phyloP scores from a whole-genome alignment of 2,888 invertebrate species.

The Neria commutata region DNA sequence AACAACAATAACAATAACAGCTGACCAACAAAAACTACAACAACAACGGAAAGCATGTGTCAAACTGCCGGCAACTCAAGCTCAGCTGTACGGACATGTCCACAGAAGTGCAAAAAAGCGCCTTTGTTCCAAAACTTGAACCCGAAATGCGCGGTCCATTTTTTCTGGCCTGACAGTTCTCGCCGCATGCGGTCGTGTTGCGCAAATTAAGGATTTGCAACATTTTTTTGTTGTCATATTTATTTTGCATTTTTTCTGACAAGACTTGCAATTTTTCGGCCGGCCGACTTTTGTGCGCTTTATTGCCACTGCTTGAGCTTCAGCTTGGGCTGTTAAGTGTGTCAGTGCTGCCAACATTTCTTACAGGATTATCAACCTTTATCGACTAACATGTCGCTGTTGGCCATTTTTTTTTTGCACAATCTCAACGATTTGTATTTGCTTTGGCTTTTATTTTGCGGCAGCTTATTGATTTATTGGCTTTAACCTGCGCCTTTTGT shows the following conservation, averaged over 20 bases:
- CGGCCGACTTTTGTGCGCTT: constrained; percentile 32
- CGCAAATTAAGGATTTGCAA: constrained; percentile 35
- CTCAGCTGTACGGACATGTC: neutral
- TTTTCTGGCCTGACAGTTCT: neutral
- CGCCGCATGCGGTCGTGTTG: constrained; percentile 25
- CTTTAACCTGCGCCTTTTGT: constrained; percentile 5
- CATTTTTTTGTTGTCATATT: constrained; percentile 26
- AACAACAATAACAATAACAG: too few species aligned
- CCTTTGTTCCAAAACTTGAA: too few species aligned
- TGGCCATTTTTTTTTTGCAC: constrained; percentile 34
- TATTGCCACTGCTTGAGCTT: neutral
- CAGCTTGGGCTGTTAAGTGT: constrained; percentile 35
- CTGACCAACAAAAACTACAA: too few species aligned
- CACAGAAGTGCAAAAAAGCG: neutral
- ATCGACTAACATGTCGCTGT: constrained; percentile 6
- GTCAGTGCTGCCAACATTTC: constrained; percentile 37
- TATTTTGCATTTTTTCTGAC: constrained; percentile 18
- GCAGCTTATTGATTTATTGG: constrained; percentile 1
- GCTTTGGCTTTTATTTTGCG: constrained; percentile 17
- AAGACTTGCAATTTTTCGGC: constrained; percentile 25
- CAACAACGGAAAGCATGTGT: too few species aligned
- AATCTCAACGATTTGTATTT: constrained; percentile 13
- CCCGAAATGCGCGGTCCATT: too few species aligned
- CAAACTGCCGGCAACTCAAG: neutral
- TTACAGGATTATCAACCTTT: constrained; percentile 38